These are phyloP conservation scores for Hydrotaea diabolus DNA, from an alignment of 2,888 invertebrate species.

Conservation along the genomic window DNA sequence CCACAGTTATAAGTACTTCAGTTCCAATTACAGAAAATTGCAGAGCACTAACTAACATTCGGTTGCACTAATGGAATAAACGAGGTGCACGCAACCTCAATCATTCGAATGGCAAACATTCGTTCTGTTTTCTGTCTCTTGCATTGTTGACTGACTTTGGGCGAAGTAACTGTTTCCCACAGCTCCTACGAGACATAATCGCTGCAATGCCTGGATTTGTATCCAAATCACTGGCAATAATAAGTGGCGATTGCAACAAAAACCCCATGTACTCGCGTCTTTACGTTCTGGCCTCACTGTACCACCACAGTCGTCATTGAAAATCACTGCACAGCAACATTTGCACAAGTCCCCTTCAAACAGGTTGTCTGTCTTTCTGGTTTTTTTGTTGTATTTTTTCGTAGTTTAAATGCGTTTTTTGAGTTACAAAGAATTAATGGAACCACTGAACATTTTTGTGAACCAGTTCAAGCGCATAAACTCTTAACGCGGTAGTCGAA, in stretches of 20 bases:
- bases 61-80: too few relatives aligned
- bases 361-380: not conserved
- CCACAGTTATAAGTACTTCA: too few relatives aligned
- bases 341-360: not conserved
- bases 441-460: conserved; percentile 27
- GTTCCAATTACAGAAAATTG: too few relatives aligned
- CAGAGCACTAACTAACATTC: too few relatives aligned
- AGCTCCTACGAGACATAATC: not conserved
- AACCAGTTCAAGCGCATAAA: conserved; percentile 25
- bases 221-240: not conserved
- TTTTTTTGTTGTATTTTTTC: conserved; percentile 7
- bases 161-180: too few relatives aligned
- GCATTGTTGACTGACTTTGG: too few relatives aligned
- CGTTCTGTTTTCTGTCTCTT: too few relatives aligned
- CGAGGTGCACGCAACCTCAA: too few relatives aligned
- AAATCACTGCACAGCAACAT: not conserved
- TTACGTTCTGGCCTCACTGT: not conserved
- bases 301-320: not conserved
- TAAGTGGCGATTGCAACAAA: not conserved
- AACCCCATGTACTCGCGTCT: not conserved
- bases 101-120: too few relatives aligned
- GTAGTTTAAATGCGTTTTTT: conserved; percentile 5
- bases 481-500: not conserved
- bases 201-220: not conserved
- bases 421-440: conserved; percentile 23